phyloP scores from a whole-genome alignment of 2,888 invertebrate genomes.

The Apantesis nais region DNA sequence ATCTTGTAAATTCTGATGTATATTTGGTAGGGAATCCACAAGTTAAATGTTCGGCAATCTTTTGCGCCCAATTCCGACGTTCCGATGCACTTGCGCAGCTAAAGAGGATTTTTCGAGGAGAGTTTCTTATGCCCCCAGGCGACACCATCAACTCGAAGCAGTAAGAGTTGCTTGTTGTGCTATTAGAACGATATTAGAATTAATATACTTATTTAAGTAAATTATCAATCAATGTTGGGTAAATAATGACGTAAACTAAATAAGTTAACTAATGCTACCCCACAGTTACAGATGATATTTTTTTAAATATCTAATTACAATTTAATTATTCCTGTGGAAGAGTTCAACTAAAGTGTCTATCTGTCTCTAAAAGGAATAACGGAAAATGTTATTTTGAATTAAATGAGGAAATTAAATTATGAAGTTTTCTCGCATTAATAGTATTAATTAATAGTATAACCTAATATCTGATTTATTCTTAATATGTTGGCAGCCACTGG shows the following conservation, averaged over 20 bases:
- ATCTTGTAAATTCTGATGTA: slow-evolving; percentile 89
- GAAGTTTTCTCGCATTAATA: background rate
- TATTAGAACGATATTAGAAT: slow-evolving; percentile 38
- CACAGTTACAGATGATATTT: background rate
- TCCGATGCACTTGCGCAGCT: slow-evolving; percentile 84
- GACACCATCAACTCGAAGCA: slow-evolving; percentile 87
- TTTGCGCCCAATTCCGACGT: slow-evolving; percentile 90
- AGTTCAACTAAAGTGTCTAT: no score
- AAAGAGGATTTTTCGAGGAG: slow-evolving; percentile 83
- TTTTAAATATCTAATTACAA: background rate
- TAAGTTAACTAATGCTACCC: background rate
- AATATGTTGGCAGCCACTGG: background rate
- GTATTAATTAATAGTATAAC: background rate
- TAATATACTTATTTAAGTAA: background rate
- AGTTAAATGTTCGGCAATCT: slow-evolving; percentile 90
- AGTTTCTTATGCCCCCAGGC: slow-evolving; percentile 60
- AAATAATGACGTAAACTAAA: background rate
- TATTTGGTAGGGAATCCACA: slow-evolving; percentile 87
- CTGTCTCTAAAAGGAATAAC: no score
- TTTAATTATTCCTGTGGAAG: background rate
- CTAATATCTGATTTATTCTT: background rate
- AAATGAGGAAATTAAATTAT: background rate
- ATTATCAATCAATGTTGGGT: background rate
- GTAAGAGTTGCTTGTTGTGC: slow-evolving; percentile 85
- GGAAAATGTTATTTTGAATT: background rate